Conservation (phyloP, 2,888 invertebrate genomes). For the Dichetophora obliterata region DNA sequence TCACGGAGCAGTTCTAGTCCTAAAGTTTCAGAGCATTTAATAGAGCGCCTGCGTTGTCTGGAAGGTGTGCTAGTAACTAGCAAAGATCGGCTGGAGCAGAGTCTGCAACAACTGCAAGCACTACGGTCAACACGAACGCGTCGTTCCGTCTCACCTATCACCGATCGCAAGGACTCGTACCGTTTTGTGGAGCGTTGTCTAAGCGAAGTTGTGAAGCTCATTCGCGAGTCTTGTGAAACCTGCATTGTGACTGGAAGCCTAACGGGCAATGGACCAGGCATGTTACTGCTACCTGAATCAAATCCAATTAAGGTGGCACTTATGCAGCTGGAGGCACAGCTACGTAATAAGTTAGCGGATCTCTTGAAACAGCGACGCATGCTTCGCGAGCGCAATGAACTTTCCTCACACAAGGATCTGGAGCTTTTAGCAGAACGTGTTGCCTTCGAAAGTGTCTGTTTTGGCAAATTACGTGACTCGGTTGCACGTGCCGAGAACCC, state of each 20-base stretch:
- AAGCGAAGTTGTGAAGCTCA: slow-evolving; percentile 75
- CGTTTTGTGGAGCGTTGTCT: slow-evolving; percentile 77
- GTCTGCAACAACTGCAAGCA: slow-evolving; percentile 75
- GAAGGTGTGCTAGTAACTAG: slow-evolving; percentile 76
- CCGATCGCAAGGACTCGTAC: slow-evolving; percentile 76
- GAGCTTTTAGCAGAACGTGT: slow-evolving; percentile 84
- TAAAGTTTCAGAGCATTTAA: slow-evolving; percentile 73
- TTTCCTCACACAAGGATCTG: slow-evolving; percentile 77
- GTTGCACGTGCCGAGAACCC: slow-evolving; percentile 74
- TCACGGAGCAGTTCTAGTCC: slow-evolving; percentile 55
- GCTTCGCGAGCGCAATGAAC: slow-evolving; percentile 77
- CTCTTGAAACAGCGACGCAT: slow-evolving; percentile 78
- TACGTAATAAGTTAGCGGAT: slow-evolving; percentile 78
- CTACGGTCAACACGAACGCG: slow-evolving; percentile 76
- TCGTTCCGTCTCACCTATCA: slow-evolving; percentile 76
- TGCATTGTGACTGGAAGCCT: slow-evolving; percentile 71
- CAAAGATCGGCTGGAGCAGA: slow-evolving; percentile 78
- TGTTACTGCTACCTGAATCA: slow-evolving; percentile 69
- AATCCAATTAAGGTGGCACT: slow-evolving; percentile 75
- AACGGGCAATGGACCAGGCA: slow-evolving; percentile 46
- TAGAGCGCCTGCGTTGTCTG: slow-evolving; percentile 74
- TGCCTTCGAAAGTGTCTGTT: slow-evolving; percentile 83
- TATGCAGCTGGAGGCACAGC: slow-evolving; percentile 76
- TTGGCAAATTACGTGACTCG: slow-evolving; percentile 78
- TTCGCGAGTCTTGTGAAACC: slow-evolving; percentile 74